These are phyloP conservation scores for Oreohelix idahoensis DNA, from an alignment of 1,140 invertebrate species.

Conservation along the genomic window DNA sequence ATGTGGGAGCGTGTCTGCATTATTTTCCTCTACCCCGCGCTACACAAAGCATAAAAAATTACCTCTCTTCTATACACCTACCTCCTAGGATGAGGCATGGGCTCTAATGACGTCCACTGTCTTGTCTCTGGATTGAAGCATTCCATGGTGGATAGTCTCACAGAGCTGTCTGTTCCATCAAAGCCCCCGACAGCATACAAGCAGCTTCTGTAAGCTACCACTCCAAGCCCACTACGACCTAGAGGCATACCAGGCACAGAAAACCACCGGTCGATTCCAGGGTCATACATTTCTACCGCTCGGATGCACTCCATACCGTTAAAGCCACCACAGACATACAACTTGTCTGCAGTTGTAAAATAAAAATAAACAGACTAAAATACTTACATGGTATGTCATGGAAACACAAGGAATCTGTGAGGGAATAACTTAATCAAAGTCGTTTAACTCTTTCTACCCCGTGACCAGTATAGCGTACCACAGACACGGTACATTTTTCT, in stretches of 20 bases:
- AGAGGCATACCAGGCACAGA: constrained; percentile 84
- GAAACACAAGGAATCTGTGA: too few relatives aligned
- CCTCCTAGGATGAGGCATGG: constrained; percentile 81
- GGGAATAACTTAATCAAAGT: too few relatives aligned
- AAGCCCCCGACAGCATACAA: constrained; percentile 81
- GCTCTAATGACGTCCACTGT: constrained; percentile 81
- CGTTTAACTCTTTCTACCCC: too few relatives aligned
- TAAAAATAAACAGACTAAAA: background rate
- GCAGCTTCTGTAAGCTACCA: constrained; percentile 41
- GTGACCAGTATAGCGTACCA: too few relatives aligned
- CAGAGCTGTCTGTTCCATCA: constrained; percentile 84
- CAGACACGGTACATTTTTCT: too few relatives aligned
- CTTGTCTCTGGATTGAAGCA: constrained; percentile 86
- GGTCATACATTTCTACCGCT: constrained; percentile 77
- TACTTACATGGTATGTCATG: too few relatives aligned
- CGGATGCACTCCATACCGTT: constrained; percentile 71
- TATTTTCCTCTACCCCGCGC: too few relatives aligned
- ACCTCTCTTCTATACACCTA: constrained; percentile 60
- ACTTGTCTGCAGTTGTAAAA: constrained; percentile 16
- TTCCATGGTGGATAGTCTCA: constrained; percentile 83
- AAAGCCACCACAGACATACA: constrained; percentile 69
- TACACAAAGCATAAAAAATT: too few relatives aligned
- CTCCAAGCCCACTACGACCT: constrained; percentile 77
- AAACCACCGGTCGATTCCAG: constrained; percentile 78
- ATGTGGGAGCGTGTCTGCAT: too few relatives aligned